phyloP scores from a whole-genome alignment of 2,113 vertebrate genomes.

The Grammomys surdaster region DNA sequence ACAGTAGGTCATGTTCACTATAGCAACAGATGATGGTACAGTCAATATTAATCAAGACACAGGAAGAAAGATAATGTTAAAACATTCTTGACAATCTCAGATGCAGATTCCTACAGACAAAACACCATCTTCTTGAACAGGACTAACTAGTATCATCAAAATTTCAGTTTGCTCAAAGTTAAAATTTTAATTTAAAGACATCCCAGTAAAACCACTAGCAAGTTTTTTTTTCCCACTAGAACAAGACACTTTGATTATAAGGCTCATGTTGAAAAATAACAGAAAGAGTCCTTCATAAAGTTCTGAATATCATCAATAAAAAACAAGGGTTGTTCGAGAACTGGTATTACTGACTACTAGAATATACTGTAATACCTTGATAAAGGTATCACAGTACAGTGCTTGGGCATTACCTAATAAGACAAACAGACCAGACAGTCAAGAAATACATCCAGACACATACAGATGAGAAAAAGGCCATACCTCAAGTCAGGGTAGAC shows the following conservation, averaged over 20 bases:
- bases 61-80: background rate
- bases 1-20: background rate
- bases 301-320: background rate
- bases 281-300: background rate
- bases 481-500: background rate
- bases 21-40: background rate
- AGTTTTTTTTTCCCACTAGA: background rate
- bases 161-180: background rate
- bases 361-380: background rate
- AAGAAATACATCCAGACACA: background rate
- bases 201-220: background rate
- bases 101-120: background rate
- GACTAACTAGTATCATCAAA: background rate
- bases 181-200: slow-evolving; percentile 28
- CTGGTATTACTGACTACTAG: background rate
- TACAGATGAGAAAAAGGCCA: background rate
- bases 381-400: background rate
- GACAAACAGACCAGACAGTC: background rate
- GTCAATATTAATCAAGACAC: background rate
- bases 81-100: background rate
- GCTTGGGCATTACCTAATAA: background rate
- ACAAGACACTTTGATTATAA: background rate
- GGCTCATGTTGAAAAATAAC: slow-evolving; percentile 23
- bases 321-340: background rate
- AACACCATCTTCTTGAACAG: background rate